Base-by-base conservation (phyloP, 1,140 invertebrate species). In the Drosophila elegans region DNA sequence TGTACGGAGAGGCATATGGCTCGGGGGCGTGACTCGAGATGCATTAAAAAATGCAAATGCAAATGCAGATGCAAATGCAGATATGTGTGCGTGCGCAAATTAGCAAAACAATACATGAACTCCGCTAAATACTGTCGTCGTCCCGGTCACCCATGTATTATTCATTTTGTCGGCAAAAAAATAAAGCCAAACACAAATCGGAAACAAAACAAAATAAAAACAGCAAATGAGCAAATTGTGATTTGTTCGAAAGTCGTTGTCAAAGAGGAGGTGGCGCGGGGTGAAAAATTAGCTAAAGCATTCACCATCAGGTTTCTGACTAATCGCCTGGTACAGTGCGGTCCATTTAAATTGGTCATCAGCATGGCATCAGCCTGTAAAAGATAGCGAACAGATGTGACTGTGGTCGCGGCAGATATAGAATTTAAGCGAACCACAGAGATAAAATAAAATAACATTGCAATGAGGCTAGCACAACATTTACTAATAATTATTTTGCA, bases 291-390 rank as follows among this genome's bases (percentile, higher is more conserved):
- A 46, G 51, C 44, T 21, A 39, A 74, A 51, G 25, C 51, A 74
- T 63, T 74, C 72, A 59, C 60, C 79, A 80, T 54, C 85, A 90
- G 81, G 85, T 90, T 90, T 89, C 74, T 90, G 85, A 90, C 85
- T 90, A 90, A 90, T 85, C 73, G 54, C 56, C 46, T 29, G 1
- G 10, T 68, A 81, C 78, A 81, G 64, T 68, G 5, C 12, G 16
- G 13, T 32, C 46, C 3, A 16, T 21, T 32, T 44, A 36, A 36
- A 12, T 12, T 42, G 45, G 21, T 5, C 9, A 39, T 36, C 12
- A 6, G 29, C 36, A 52, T 25, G 44, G 11, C 29, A 34, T 9
- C 11, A 29, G n/a, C 3, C 12, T 3, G 6, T 11, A 16, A 16
- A n/a, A 13, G 4, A 38, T 29, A 11, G 32, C 12, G 41, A 44